Conservation (phyloP, 64 coral and sea anemone genomes). For the Montipora efflorescens region DNA sequence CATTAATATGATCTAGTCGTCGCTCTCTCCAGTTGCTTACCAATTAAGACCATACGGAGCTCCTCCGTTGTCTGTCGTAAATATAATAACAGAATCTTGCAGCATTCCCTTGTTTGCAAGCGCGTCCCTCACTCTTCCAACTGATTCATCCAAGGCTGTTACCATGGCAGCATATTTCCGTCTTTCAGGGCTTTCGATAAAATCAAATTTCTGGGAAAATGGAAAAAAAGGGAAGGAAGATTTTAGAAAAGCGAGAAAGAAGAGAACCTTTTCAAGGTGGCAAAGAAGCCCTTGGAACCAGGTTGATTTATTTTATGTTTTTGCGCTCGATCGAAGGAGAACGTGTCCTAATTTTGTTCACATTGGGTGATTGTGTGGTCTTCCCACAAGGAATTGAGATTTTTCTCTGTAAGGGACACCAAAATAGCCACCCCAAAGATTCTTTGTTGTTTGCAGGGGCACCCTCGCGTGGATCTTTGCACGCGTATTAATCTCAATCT, state of each 20-base stretch:
- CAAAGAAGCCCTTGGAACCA: no score
- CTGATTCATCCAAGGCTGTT: slow-evolving; percentile 80
- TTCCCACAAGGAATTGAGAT: no score
- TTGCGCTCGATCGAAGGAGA: no score
- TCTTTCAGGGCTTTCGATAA: slow-evolving; percentile 58
- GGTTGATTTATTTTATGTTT: no score
- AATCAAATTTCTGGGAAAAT: slow-evolving; percentile 65
- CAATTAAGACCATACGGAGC: slow-evolving; percentile 92
- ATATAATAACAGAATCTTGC: slow-evolving; percentile 83
- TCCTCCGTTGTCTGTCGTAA: slow-evolving; percentile 91
- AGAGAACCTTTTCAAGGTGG: background rate
- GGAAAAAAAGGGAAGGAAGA: background rate
- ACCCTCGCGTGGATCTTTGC: no score
- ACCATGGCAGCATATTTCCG: slow-evolving; percentile 94
- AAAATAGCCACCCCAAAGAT: no score
- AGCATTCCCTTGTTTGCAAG: slow-evolving; percentile 74
- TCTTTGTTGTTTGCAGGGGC: no score
- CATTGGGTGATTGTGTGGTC: no score
- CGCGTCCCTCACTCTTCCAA: slow-evolving; percentile 70
- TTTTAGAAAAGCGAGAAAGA: background rate
- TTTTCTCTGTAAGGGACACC: no score
- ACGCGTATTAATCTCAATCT: no score
- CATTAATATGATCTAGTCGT: no score
- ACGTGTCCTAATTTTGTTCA: no score
- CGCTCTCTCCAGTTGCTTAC: slow-evolving; percentile 12